Percentiles rank a stretch among this genome's conserved stretches.
Conservation (phyloP, 2,888 invertebrate species). For the Clostera curtula region DNA sequence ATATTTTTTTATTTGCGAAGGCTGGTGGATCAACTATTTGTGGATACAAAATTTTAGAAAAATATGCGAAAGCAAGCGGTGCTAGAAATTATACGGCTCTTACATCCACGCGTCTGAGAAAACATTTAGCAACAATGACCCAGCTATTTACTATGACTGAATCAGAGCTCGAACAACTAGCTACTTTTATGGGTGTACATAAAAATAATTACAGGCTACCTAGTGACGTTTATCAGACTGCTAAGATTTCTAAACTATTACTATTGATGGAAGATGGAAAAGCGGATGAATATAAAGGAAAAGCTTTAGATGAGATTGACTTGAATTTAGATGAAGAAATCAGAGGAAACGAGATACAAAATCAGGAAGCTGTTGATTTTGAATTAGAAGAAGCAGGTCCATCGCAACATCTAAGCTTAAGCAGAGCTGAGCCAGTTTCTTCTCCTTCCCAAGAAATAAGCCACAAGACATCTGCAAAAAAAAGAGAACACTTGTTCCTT, state of each 20-base stretch:
- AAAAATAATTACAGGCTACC: conserved; percentile 11
- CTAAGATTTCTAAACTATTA: conserved; percentile 15
- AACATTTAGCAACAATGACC: conserved; percentile 18
- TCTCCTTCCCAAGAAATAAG: not conserved
- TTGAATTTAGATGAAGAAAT: conserved; percentile 12
- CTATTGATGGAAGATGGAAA: conserved; percentile 17
- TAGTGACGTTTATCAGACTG: conserved; percentile 14
- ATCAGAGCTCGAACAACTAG: conserved; percentile 9
- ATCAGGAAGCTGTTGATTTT: not conserved
- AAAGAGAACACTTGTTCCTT: conserved; percentile 4
- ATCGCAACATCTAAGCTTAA: not conserved
- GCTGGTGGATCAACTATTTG: conserved; percentile 1
- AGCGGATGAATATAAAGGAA: conserved; percentile 12
- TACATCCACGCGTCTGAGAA: conserved; percentile 13
- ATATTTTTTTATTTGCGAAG: conserved; percentile 15
- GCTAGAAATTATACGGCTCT: conserved; percentile 12
- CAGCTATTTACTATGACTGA: conserved; percentile 13
- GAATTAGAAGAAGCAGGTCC: not conserved
- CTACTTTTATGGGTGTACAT: conserved; percentile 15
- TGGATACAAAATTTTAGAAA: conserved; percentile 14
- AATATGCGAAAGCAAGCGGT: conserved; percentile 12
- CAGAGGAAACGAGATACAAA: not conserved
- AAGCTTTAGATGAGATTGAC: conserved; percentile 12
- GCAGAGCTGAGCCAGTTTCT: not conserved
- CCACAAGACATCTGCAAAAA: not conserved